Evolutionary conservation across 1,140 invertebrate species (phyloP).

Genomic region (Pseudomyrmex concolor): DNA sequence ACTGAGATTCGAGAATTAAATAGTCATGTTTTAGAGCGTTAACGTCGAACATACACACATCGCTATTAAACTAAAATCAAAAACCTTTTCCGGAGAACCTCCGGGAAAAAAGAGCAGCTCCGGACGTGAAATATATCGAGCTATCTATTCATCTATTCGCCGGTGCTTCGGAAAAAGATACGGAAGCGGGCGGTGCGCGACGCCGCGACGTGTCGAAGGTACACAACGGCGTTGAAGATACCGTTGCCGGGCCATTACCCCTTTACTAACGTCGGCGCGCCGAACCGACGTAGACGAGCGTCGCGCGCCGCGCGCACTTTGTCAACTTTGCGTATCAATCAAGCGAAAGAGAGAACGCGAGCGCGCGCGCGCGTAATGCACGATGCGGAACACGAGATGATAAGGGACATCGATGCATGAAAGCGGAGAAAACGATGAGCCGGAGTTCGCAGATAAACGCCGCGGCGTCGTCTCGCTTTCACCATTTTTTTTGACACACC

Average conservation of each 20-base stretch:
- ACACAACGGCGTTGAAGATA: slow-evolving; percentile 74
- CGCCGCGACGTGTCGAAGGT: slow-evolving; percentile 46
- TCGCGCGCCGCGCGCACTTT: slow-evolving; percentile 71
- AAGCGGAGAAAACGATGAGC: slow-evolving; percentile 71
- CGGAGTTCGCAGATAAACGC: slow-evolving; percentile 68
- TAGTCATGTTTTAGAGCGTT: not conserved
- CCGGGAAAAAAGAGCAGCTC: not conserved
- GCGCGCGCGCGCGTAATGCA: slow-evolving; percentile 29
- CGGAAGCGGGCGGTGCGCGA: slow-evolving; percentile 58
- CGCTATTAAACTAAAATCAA: not conserved
- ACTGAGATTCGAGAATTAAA: no score
- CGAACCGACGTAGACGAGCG: slow-evolving; percentile 43
- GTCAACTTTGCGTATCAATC: slow-evolving; percentile 77
- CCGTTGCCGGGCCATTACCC: slow-evolving; percentile 79
- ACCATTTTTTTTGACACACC: slow-evolving; percentile 22
- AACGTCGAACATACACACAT: not conserved
- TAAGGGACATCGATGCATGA: slow-evolving; percentile 61
- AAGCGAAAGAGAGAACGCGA: slow-evolving; percentile 48
- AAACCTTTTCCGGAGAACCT: no score
- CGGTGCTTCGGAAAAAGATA: slow-evolving; percentile 64
- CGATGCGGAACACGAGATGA: slow-evolving; percentile 40
- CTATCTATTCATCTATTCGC: slow-evolving; percentile 56
- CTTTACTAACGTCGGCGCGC: slow-evolving; percentile 68
- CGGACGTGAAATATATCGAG: slow-evolving; percentile 44
- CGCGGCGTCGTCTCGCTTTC: slow-evolving; percentile 40